phyloP scores from a whole-genome alignment of 64 coral and sea anemone genomes.

The Montipora sp. region DNA sequence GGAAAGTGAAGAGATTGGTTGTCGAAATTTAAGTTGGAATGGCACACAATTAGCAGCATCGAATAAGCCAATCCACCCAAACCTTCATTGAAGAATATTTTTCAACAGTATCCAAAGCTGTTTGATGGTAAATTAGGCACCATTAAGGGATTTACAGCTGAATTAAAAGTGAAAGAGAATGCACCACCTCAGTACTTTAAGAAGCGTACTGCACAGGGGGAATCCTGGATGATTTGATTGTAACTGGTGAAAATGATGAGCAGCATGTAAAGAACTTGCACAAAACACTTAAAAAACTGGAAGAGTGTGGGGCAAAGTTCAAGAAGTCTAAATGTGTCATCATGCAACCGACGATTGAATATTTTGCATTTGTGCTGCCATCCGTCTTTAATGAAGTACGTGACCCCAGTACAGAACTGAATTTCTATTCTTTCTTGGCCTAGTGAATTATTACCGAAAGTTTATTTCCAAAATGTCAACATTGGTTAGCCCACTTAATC shows the following conservation, averaged over 20 bases:
- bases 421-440: slow-evolving; percentile 24
- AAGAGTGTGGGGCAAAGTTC: slow-evolving; percentile 30
- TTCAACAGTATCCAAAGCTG: slow-evolving; percentile 11
- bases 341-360: slow-evolving; percentile 31
- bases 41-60: neutral
- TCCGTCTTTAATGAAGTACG: neutral
- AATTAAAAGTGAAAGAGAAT: slow-evolving; percentile 14
- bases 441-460: slow-evolving; percentile 53
- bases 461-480: slow-evolving; percentile 43
- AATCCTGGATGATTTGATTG: too few species aligned
- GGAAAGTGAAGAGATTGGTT: slow-evolving; percentile 31
- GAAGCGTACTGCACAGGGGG: neutral
- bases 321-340: slow-evolving; percentile 49
- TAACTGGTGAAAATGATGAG: too few species aligned
- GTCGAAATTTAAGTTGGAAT: slow-evolving; percentile 13
- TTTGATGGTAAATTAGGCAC: slow-evolving; percentile 58
- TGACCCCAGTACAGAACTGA: slow-evolving; percentile 23
- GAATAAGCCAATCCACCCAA: neutral
- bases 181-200: slow-evolving; percentile 56
- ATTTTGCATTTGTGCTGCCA: neutral
- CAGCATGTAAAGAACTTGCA: neutral
- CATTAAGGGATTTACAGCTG: slow-evolving; percentile 19
- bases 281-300: slow-evolving; percentile 5
- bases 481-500: slow-evolving; percentile 3
- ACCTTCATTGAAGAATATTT: neutral